Evolutionary conservation across 2,888 invertebrate genomes (phyloP), one percentile per base, ranked within the genome.

Genomic region (Taenaris catops): DNA sequence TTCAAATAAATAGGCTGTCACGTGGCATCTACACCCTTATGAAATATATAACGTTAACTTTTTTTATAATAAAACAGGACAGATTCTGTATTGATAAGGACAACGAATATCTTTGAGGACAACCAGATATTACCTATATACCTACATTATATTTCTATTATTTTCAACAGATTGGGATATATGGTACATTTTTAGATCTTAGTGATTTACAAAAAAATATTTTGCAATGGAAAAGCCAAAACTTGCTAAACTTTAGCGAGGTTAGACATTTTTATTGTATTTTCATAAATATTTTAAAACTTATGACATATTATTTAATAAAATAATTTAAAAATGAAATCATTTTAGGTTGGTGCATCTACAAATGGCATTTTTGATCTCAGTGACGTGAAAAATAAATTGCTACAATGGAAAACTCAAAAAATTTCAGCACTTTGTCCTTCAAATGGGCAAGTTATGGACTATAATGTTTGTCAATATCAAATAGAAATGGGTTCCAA

Each of bases 391-490:
- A 86, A 86, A 63, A 86, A 81, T 46, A 86, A 86, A 69, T 60
- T 86, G 46, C 41, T 84, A 10, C 84, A 86, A 59, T 86, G 86
- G 86, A 84, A 86, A 66, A 65, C 68, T 3, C 80, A 86, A 53
- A 86, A 86, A 52, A 47, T 86, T n/a, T 51, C 73, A 1, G 58
- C 74, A 7, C 41, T 83, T 7, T 86, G 86, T 62, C 84, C 86
- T 19, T 63, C 80, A 6, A 81, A 84, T 43, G 80, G 76, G 86
- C 76, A 64, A 58, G 63, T 48, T 10, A 8, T 8, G 21, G 24
- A n/a, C n/a, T n/a, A n/a, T n/a, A n/a, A n/a, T n/a, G n/a, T n/a
- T n/a, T n/a, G n/a, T n/a, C n/a, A n/a, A n/a, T n/a, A n/a, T n/a
- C n/a, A n/a, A n/a, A n/a, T n/a, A n/a, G n/a, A n/a, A n/a, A n/a